Conservation (phyloP, 2,888 invertebrate genomes). For the Eilema depressum region DNA sequence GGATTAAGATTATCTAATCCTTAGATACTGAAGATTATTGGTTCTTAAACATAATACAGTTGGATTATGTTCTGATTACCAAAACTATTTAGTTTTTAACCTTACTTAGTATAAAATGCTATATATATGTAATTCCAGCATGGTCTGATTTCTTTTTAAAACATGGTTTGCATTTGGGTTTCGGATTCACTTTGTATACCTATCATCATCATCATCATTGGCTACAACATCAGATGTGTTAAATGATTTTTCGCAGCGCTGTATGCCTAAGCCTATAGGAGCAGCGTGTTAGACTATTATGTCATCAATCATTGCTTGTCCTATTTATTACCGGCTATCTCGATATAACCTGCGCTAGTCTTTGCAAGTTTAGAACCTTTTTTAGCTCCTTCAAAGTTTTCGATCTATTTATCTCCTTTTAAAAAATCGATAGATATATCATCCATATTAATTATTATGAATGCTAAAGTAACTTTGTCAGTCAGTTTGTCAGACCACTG, state of each 20-base stretch:
- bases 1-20: neutral
- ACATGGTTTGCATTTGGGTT: neutral
- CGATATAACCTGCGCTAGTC: neutral
- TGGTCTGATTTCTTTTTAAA: neutral
- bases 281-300: neutral
- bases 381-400: neutral
- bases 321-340: neutral
- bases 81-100: neutral
- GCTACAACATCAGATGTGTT: no score
- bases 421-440: neutral
- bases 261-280: no score
- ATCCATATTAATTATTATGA: no score
- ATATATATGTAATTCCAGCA: neutral
- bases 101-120: neutral
- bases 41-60: neutral
- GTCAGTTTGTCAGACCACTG: no score
- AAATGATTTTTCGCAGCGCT: no score
- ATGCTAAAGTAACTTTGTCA: neutral
- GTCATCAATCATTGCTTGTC: neutral
- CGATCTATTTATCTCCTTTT: neutral
- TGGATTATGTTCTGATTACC: constrained; percentile 12
- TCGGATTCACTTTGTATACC: neutral
- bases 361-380: neutral
- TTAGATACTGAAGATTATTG: neutral
- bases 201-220: no score